Evolutionary conservation across 2,797 vertebrate genomes (phyloP).

Genomic region (Xerus rutilus): DNA sequence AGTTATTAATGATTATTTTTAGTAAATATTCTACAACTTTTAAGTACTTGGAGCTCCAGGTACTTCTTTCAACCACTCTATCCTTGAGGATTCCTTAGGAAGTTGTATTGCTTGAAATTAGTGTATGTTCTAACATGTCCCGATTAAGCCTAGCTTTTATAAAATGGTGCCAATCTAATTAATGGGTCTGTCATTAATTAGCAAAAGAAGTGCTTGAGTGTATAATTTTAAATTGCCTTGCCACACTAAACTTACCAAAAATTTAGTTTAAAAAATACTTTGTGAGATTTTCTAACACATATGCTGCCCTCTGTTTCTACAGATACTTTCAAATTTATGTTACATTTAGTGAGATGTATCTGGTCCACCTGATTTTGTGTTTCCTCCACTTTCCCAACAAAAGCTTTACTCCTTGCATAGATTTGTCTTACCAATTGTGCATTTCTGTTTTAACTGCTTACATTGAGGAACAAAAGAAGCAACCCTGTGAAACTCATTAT

Average conservation of each 20-base stretch:
- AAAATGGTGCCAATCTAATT: slow-evolving; percentile 25
- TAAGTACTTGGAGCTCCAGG: not conserved
- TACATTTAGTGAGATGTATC: not conserved
- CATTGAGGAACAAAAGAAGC: not conserved
- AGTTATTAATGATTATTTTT: slow-evolving; percentile 33
- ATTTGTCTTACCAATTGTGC: not conserved
- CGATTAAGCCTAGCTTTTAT: slow-evolving; percentile 26
- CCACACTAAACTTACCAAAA: not conserved
- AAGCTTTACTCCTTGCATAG: not conserved
- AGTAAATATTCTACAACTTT: slow-evolving; percentile 11
- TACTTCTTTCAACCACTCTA: not conserved
- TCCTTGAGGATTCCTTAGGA: slow-evolving; percentile 20
- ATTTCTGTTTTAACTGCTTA: not conserved
- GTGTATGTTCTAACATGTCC: not conserved
- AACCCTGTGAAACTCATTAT: not conserved
- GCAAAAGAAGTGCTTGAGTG: not conserved
- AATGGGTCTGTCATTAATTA: slow-evolving; percentile 34
- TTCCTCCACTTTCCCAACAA: not conserved
- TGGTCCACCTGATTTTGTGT: not conserved
- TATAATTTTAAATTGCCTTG: not conserved
- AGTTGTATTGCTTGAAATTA: slow-evolving; percentile 49
- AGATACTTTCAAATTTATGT: not conserved
- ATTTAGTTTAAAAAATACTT: not conserved
- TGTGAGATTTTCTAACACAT: slow-evolving; percentile 12
- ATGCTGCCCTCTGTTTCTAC: not conserved